Base-by-base conservation (phyloP, 2,113 vertebrate genomes). In the Porphyrio hochstetteri region DNA sequence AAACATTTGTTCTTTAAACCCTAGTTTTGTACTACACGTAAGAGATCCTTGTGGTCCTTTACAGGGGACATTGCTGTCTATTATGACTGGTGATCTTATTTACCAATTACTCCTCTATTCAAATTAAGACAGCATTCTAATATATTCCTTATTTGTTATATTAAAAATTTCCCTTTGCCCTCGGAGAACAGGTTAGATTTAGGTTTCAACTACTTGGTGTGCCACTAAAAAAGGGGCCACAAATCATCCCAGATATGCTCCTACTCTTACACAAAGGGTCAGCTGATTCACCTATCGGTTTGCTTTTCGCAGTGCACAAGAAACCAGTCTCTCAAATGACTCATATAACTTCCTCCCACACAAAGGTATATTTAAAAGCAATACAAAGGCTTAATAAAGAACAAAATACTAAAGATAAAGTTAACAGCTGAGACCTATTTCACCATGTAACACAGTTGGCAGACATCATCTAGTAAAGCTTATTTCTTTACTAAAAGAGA, bases 141-240 rank as follows among this genome's bases (percentile, higher is more conserved):
- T 4, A 63, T 24, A 53, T 75, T 72, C n/a, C 52, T 56, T 82
- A 75, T 42, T 69, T 1, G 12, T 52, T 91, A 89, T 64, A 93
- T 72, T 84, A 75, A 68, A 84, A 92, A 68, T 63, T 68, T 82
- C 52, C 60, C 42, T 88, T 68, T 89, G 65, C 64, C 78, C 94
- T 92, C 21, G 0, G 88, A 84, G n/a, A 88, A 72, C n/a, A 61
- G 61, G 65, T 84, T 75, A 91, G 48, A 87, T 84, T 60, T 48
- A 56, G 61, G 42, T 92, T 90, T 75, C 89, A 96, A 96, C 42
- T 95, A 67, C 65, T 68, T 95, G 67, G 64, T 38, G 17, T 21
- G 25, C 25, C 48, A 72, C 31, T 82, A 46, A 67, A 83, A 96
- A 95, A 27, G 35, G 23, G 93, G 89, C 65, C 88, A 86, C 1